A percentile compares a stretch with the other conserved stretches of the same genome.
Evolutionary conservation across 2,797 vertebrate genomes (phyloP).

Genomic region (Sphaeramia orbicularis): DNA sequence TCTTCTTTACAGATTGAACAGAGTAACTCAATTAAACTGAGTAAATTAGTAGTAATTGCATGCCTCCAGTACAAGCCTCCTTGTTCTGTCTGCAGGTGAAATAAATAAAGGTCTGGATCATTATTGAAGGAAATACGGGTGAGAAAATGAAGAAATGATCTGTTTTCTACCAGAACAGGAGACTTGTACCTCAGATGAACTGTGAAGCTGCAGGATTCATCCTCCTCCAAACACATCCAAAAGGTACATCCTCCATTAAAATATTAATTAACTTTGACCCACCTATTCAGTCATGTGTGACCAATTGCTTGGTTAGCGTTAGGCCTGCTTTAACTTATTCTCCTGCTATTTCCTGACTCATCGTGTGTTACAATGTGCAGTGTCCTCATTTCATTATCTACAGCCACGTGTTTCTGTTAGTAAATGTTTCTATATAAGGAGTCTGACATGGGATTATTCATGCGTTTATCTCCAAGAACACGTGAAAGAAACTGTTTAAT

Average conservation of each 20-base stretch:
- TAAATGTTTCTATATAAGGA: slow-evolving; percentile 10
- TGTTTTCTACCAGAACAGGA: slow-evolving; percentile 1
- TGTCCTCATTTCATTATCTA: slow-evolving; percentile 22
- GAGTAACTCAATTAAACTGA: no score
- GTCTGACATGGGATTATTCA: slow-evolving; percentile 6
- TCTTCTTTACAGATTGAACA: no score
- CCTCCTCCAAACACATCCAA: slow-evolving; percentile 60
- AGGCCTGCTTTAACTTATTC: slow-evolving; percentile 27
- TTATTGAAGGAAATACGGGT: no score
- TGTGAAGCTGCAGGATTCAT: slow-evolving; percentile 41
- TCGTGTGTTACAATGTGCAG: slow-evolving; percentile 38
- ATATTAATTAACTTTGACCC: slow-evolving; percentile 71
- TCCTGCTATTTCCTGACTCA: slow-evolving; percentile 49
- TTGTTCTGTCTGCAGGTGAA: no score
- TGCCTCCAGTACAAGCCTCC: no score
- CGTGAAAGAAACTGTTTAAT: no score
- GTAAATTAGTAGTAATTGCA: no score
- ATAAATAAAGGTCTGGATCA: no score
- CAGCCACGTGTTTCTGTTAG: slow-evolving; percentile 4
- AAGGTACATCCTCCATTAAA: slow-evolving; percentile 67
- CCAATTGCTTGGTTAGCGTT: slow-evolving; percentile 56
- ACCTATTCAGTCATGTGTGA: slow-evolving; percentile 71
- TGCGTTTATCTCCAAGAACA: neutral
- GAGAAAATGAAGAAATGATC: no score
- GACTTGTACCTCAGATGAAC: slow-evolving; percentile 24